Conservation (phyloP, 2,113 vertebrate genomes). For the Chelonoidis abingdonii region DNA sequence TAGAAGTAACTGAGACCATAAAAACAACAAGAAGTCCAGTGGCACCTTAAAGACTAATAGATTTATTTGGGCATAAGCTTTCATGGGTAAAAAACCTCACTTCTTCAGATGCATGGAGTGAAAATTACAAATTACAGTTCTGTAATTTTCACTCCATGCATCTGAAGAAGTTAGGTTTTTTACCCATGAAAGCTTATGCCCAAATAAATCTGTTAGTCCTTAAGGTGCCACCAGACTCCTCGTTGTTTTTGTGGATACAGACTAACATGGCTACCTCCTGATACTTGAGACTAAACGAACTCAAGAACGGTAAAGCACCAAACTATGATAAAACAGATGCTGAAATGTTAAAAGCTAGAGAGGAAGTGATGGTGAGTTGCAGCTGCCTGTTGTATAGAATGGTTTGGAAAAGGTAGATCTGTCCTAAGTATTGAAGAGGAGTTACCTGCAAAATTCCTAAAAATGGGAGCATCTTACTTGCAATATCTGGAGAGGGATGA, state of each 20-base stretch:
- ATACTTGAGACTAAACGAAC: neutral
- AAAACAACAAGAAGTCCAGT: neutral
- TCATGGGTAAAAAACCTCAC: too few species aligned
- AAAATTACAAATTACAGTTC: too few species aligned
- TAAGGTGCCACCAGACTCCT: too few species aligned
- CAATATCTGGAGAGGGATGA: neutral
- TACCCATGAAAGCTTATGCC: too few species aligned
- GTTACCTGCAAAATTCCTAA: neutral
- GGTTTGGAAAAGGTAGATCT: neutral
- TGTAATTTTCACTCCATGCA: too few species aligned
- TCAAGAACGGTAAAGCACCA: neutral
- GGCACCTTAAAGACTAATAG: too few species aligned
- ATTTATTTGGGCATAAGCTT: too few species aligned
- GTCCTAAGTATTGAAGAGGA: neutral
- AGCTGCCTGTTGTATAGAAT: neutral
- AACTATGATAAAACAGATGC: neutral
- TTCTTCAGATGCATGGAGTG: too few species aligned
- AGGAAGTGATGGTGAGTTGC: neutral
- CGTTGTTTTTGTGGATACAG: too few species aligned
- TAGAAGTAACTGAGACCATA: neutral
- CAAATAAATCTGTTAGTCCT: too few species aligned
- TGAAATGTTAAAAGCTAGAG: neutral
- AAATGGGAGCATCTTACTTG: neutral
- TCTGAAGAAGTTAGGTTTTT: too few species aligned
- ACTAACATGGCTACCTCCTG: too few species aligned